phyloP scores from a whole-genome alignment of 2,113 vertebrate species.

The Cephalopholis sonnerati region DNA sequence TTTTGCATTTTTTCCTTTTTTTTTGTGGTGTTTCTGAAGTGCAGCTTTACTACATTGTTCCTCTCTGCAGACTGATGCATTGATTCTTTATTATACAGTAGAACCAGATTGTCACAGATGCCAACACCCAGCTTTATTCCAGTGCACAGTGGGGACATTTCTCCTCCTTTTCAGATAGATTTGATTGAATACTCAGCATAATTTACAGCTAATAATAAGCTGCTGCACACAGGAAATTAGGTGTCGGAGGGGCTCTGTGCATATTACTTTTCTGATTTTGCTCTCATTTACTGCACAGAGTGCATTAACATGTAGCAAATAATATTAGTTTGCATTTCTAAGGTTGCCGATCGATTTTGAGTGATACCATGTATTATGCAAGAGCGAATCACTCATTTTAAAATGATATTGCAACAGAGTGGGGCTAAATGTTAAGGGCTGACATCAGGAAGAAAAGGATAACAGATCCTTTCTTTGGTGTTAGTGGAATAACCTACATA shows the following conservation, averaged over 20 bases:
- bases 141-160: constrained; percentile 64
- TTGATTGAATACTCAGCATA: constrained; percentile 70
- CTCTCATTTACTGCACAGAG: constrained; percentile 2
- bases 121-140: constrained; percentile 63
- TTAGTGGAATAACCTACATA: constrained; percentile 17
- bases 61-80: constrained; percentile 59
- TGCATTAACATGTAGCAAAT: constrained; percentile 5
- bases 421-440: neutral
- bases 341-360: neutral
- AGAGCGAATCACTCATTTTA: neutral
- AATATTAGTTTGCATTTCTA: constrained; percentile 19
- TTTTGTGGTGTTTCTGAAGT: constrained; percentile 47
- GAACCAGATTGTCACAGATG: constrained; percentile 66
- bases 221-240: constrained; percentile 51
- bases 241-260: neutral
- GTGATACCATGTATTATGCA: neutral
- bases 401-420: neutral
- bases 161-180: constrained; percentile 65
- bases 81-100: constrained; percentile 72
- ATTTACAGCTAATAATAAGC: constrained; percentile 68
- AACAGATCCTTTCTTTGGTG: constrained; percentile 25
- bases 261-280: constrained; percentile 7
- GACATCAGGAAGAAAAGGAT: neutral
- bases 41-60: constrained; percentile 45
- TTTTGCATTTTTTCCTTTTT: constrained; percentile 21